These are phyloP conservation scores for Brienomyrus brachyistius DNA, from an alignment of 2,113 vertebrate genomes.

Conservation along the genomic window DNA sequence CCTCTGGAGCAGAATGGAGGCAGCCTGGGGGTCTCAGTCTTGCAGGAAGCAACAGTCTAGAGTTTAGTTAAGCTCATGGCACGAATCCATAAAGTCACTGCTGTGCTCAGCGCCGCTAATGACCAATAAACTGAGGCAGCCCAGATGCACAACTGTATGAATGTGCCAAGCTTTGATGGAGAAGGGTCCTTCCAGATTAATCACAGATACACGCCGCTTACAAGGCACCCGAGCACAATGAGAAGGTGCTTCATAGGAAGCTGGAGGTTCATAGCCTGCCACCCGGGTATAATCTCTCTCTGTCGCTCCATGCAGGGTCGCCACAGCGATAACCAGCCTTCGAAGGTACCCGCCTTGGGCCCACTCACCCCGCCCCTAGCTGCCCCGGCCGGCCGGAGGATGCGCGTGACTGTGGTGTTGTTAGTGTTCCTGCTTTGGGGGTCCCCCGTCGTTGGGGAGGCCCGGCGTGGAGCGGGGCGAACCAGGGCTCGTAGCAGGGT, in stretches of 20 bases:
- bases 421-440: constrained; percentile 69
- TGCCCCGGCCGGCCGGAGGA: constrained; percentile 57
- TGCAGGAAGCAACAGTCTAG: neutral
- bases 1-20: neutral
- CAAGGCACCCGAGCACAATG: neutral
- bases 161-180: neutral
- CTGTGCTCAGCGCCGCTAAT: neutral
- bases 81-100: neutral
- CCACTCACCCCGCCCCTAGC: constrained; percentile 37
- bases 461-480: constrained; percentile 45
- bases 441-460: constrained; percentile 58
- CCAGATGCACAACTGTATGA: neutral
- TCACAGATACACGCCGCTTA: neutral
- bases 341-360: constrained; percentile 37
- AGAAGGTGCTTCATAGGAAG: neutral
- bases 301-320: constrained; percentile 40
- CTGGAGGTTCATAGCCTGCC: neutral
- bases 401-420: constrained; percentile 65
- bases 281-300: constrained; percentile 1
- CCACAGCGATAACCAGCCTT: constrained; percentile 54
- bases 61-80: neutral
- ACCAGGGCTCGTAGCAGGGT: constrained; percentile 46
- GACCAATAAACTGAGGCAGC: neutral
- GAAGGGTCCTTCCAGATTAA: neutral
- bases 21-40: neutral